Percentiles rank a stretch among this genome's conserved stretches.
Evolutionary conservation across 1,140 invertebrate genomes (phyloP).

Genomic region (Drosophila kikkawai): DNA sequence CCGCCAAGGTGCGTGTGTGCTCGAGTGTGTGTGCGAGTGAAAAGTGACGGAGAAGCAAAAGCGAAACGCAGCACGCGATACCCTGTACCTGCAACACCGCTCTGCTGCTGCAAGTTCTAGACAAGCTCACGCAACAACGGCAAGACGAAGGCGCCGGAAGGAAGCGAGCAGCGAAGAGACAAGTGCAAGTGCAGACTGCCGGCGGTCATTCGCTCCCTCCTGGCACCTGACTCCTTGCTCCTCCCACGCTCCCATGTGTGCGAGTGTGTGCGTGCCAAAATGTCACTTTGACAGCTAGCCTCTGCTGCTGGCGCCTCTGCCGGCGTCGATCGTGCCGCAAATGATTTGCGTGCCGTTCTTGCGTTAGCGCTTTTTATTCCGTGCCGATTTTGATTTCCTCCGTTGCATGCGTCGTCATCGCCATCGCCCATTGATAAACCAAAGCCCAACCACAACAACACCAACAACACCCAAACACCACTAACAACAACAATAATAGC

Average conservation of each 20-base stretch:
- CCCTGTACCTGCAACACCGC: conserved; percentile 41
- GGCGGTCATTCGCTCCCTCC: conserved; percentile 58
- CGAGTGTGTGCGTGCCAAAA: conserved; percentile 36
- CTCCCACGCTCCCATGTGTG: conserved; percentile 5
- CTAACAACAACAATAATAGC: not conserved
- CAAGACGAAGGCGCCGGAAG: conserved; percentile 9
- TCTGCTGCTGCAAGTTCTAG: conserved; percentile 22
- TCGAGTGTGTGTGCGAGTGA: conserved; percentile 17
- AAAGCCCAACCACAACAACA: conserved; percentile 38
- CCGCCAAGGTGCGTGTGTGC: conserved; percentile 51
- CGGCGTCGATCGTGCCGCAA: conserved; percentile 53
- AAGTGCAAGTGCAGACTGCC: conserved; percentile 65
- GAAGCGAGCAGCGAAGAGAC: conserved; percentile 25
- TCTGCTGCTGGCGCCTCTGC: conserved; percentile 9
- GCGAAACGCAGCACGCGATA: conserved; percentile 45
- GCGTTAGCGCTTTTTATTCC: conserved; percentile 63
- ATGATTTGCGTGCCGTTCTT: conserved; percentile 78
- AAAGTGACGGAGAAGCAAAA: conserved; percentile 28
- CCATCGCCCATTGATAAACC: conserved; percentile 49
- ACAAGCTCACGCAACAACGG: conserved; percentile 40
- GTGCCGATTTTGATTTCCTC: conserved; percentile 67
- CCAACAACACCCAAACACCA: conserved; percentile 32
- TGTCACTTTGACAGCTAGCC: conserved; percentile 69
- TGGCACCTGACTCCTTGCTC: conserved; percentile 3
- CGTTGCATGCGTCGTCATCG: conserved; percentile 77